These are phyloP conservation scores for Disparrhopalites patrizii DNA, from an alignment of 2,888 invertebrate genomes.

Conservation along the genomic window DNA sequence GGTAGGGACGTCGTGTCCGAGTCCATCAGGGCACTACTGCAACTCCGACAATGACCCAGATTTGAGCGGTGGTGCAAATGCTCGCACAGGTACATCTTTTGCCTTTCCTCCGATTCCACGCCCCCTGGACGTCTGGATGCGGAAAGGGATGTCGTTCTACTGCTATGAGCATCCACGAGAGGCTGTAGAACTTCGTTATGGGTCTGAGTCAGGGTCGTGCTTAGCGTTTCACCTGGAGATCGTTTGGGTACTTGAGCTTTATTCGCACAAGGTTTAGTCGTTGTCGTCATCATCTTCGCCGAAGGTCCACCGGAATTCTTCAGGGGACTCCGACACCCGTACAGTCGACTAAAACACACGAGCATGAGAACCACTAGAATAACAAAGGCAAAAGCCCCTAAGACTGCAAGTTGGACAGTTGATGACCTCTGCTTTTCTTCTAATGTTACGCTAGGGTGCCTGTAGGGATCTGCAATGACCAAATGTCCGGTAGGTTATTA, in stretches of 20 bases:
- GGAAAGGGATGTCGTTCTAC: constrained; percentile 13
- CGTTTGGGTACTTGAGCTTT: constrained; percentile 37
- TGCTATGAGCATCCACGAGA: constrained; percentile 22
- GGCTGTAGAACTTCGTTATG: constrained; percentile 31
- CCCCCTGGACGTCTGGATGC: constrained; percentile 1
- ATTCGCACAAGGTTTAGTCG: constrained; percentile 13
- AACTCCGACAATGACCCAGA: constrained; percentile 7
- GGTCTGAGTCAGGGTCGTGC: constrained; percentile 40
- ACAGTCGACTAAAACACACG: constrained; percentile 34
- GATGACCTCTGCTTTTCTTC: constrained; percentile 26
- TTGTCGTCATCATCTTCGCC: constrained; percentile 8
- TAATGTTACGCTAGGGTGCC: background rate
- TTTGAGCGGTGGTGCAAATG: constrained; percentile 7
- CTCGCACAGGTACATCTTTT: constrained; percentile 2
- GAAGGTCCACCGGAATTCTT: constrained; percentile 16
- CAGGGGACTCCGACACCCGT: constrained; percentile 37
- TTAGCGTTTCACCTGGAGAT: constrained; percentile 42
- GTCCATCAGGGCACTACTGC: constrained; percentile 1
- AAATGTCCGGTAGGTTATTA: too few species aligned
- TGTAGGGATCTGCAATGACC: too few species aligned
- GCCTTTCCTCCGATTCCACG: background rate
- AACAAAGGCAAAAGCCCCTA: constrained; percentile 44
- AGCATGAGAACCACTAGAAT: constrained; percentile 39
- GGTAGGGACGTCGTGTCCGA: constrained; percentile 1
- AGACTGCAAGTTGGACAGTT: constrained; percentile 36